Base-by-base conservation (phyloP, 2,797 vertebrate genomes). In the Silurus aristotelis region DNA sequence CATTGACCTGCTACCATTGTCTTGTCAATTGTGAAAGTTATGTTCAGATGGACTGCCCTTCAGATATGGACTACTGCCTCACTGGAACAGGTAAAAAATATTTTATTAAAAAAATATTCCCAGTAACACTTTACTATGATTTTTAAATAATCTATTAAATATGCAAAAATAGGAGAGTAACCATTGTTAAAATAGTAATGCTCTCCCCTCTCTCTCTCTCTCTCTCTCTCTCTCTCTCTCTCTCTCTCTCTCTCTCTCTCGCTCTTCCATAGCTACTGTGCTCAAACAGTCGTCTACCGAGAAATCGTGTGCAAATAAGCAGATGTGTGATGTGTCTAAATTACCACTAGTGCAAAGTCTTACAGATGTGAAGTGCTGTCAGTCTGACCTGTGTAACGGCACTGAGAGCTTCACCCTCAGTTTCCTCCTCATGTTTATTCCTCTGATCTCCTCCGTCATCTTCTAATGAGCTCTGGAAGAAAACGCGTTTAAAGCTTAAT, bases 271-370 rank as follows among this genome's bases (percentile, higher is more conserved):
- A 77, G 75, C 52, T 31, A 31, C 56, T 61, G 0, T 31, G 5
- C 0, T 0, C 0, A 3, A 6, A 15, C 5, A 43, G 0, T 27
- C 0, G 3, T 2, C n/a, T 3, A 73, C 4, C 48, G 3, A 46
- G 6, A 80, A 80, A 46, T 1, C 3, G 5, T 80, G 78, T 64
- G 58, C 38, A 22, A 48, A 25, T 17, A 22, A 80, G 13, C 1
- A 20, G 15, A 13, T 46, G 2, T 80, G 78, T 48, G 13, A 25
- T 1, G 14, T 1, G 1, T 0, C 12, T 46, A 0, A 63, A 2
- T n/a, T 19, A 31, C 0, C 25, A 8, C 0, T 22, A 17, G 1
- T 0, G 5, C 6, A 0, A 77, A 0, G 0, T 17, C 0, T 73
- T 68, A 3, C 2, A 20, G 10, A 70, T 0, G 3, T 71, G 14